Evolutionary conservation across 2,888 invertebrate species (phyloP).

Genomic region (Apodemia hepburni): DNA sequence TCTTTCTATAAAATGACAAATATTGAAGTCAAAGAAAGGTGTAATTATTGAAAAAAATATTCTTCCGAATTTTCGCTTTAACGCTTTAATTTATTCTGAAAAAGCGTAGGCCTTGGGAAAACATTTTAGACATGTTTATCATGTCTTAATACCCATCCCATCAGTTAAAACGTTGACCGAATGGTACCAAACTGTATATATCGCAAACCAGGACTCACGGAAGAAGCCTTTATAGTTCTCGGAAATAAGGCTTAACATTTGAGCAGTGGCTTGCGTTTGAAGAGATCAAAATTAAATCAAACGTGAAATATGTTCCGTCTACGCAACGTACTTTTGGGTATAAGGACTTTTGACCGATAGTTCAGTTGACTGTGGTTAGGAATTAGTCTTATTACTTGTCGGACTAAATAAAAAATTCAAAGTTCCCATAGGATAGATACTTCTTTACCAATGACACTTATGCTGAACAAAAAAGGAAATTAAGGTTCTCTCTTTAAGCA

Average conservation of each 20-base stretch:
- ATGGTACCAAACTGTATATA: conserved; percentile 32
- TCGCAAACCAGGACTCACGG: conserved; percentile 31
- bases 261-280: background rate
- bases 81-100: conserved; percentile 32
- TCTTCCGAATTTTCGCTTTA: conserved; percentile 18
- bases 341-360: background rate
- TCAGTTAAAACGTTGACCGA: conserved; percentile 32
- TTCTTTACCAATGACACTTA: too few species aligned
- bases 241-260: conserved; percentile 24
- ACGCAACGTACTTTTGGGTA: conserved; percentile 11
- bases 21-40: background rate
- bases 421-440: too few species aligned
- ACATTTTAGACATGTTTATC: conserved; percentile 31
- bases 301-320: conserved; percentile 1
- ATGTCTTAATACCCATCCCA: conserved; percentile 20
- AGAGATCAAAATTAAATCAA: conserved; percentile 3
- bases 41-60: background rate
- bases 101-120: conserved; percentile 25
- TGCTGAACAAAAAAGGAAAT: too few species aligned
- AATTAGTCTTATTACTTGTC: too few species aligned
- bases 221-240: conserved; percentile 31
- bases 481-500: too few species aligned
- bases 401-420: too few species aligned
- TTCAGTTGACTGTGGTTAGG: background rate
- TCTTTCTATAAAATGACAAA: background rate